Percentiles rank a stretch among this genome's conserved stretches.
Conservation (phyloP, 2,888 invertebrate genomes). For the Pammene aurita region DNA sequence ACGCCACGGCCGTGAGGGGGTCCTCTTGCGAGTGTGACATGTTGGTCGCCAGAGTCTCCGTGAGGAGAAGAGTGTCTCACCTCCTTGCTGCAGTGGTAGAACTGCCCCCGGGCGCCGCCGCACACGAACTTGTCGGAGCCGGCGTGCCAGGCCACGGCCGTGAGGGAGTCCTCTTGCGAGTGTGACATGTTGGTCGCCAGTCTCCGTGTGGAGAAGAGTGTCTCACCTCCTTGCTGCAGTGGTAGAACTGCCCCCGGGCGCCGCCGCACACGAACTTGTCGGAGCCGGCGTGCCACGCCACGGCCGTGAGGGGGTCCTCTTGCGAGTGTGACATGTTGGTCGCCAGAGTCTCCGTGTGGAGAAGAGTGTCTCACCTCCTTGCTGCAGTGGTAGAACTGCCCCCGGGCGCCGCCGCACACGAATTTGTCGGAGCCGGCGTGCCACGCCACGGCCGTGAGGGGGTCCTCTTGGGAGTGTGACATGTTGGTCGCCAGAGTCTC, state of each 20-base stretch:
- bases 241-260: constrained; percentile 97
- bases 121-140: constrained; percentile 96
- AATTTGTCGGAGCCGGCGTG: constrained; percentile 95
- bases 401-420: constrained; percentile 97
- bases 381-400: constrained; percentile 96
- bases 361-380: constrained; percentile 68
- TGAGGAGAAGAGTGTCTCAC: constrained; percentile 68
- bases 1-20: constrained; percentile 96
- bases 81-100: constrained; percentile 91
- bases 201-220: constrained; percentile 76
- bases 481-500: constrained; percentile 92
- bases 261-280: constrained; percentile 98
- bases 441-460: constrained; percentile 97
- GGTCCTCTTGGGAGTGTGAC: constrained; percentile 96
- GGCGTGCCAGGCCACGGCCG: constrained; percentile 96
- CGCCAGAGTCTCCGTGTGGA: constrained; percentile 87
- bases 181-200: constrained; percentile 57
- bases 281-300: constrained; percentile 95
- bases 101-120: constrained; percentile 97
- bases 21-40: constrained; percentile 97
- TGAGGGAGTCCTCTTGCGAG: constrained; percentile 88
- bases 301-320: constrained; percentile 97
- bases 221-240: constrained; percentile 84
- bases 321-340: constrained; percentile 95
- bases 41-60: constrained; percentile 90